Evolutionary conservation across 2,797 vertebrate genomes (phyloP), one percentile per base, ranked within the genome.

Genomic region (Centroberyx gerrardi): DNA sequence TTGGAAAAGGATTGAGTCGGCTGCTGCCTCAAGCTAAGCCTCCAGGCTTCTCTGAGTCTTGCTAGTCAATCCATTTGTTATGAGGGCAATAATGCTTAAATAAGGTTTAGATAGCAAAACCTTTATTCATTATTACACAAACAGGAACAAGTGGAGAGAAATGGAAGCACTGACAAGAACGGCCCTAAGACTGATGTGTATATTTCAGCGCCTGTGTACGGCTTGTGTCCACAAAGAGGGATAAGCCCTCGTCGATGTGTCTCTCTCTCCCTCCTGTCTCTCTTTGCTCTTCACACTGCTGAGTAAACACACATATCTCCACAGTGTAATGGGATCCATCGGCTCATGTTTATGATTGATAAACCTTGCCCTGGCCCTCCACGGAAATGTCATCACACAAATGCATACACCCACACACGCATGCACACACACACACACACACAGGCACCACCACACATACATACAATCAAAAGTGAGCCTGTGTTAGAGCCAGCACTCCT

Each of bases 271-370:
- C 28, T 60, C 62, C 62, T 18, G 38, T 40, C 75, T 86, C 68
- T 83, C 82, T 89, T 87, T 84, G 84, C 87, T 89, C 91, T 94
- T 95, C 95, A 88, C 93, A 90, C 94, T 89, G 88, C 83, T 90
- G 91, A 90, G 92, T 82, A 94, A 96, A 95, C 93, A 95, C 58
- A 73, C 85, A 87, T 94, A 92, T 93, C 93, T 91, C 89, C 86
- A 84, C 81, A 31, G 77, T 0, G 64, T 83, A 88, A 93, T 88
- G 70, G 84, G 85, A 93, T 90, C 93, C 80, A 93, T 65, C 74
- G 31, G 81, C 83, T 88, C 74, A 42, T 82, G 85, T 74, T 81
- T 89, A 82, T 82, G 85, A 88, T 85, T 89, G 94, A 96, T 95
- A 95, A 94, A 93, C 80, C 76, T 87, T 81, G 48, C 68, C 78